Evolutionary conservation across 2,113 vertebrate genomes (phyloP).

Genomic region (Orcinus orca): DNA sequence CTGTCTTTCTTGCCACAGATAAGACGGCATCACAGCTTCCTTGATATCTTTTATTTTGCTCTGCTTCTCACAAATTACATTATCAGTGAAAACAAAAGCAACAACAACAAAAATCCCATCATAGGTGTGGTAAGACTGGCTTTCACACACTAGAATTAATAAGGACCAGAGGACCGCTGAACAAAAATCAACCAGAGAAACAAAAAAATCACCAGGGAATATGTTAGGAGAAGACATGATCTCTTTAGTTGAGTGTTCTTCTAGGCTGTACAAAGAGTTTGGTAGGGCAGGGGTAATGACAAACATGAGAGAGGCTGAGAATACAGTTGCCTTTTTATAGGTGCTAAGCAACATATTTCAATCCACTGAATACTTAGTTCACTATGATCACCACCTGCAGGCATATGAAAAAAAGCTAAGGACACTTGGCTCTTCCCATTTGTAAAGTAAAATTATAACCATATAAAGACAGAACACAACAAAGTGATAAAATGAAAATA

Average conservation of each 20-base stretch:
- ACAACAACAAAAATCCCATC: slow-evolving; percentile 14
- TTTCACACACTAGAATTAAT: background rate
- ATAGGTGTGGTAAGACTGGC: background rate
- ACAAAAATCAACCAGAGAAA: background rate
- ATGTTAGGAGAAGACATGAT: background rate
- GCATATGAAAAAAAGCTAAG: background rate
- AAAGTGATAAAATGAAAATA: background rate
- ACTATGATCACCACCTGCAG: background rate
- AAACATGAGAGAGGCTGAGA: background rate
- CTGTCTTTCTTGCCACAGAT: background rate
- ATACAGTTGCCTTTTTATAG: background rate
- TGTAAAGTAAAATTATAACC: background rate
- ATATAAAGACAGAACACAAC: background rate
- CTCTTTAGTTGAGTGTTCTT: background rate
- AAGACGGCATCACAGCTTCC: background rate
- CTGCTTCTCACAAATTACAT: slow-evolving; percentile 22
- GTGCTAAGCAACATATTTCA: background rate
- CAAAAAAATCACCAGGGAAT: background rate
- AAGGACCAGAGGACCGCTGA: background rate
- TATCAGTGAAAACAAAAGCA: slow-evolving; percentile 30
- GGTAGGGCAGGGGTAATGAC: background rate
- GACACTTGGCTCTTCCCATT: background rate
- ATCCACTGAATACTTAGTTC: background rate
- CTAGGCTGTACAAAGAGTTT: background rate
- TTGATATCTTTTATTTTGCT: slow-evolving; percentile 20